A percentile compares a stretch with the other conserved stretches of the same genome.
phyloP scores from a whole-genome alignment of 2,888 invertebrate genomes.

The Tachina fera region DNA sequence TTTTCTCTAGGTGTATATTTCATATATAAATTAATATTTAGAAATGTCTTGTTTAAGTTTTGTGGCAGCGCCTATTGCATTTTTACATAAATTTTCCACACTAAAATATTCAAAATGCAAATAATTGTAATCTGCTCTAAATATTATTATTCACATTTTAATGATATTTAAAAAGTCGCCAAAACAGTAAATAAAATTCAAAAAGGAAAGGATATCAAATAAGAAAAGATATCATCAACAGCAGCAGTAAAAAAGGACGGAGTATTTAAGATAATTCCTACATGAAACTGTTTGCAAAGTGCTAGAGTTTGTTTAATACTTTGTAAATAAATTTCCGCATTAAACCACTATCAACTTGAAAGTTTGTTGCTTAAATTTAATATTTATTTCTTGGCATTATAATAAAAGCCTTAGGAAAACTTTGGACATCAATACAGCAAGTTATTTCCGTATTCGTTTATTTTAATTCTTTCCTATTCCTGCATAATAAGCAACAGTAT shows the following conservation, averaged over 20 bases:
- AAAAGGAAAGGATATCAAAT: background rate
- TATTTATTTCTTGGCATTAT: background rate
- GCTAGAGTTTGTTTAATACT: constrained; percentile 4
- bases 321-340: constrained; percentile 38
- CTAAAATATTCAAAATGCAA: background rate
- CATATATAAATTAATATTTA: too few species aligned
- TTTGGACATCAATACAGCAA: constrained; percentile 55
- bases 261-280: background rate
- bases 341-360: constrained; percentile 19
- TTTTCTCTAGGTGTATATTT: too few species aligned
- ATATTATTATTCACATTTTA: background rate
- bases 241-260: background rate
- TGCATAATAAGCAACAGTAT: constrained; percentile 11
- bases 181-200: background rate
- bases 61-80: too few species aligned
- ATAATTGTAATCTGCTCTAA: background rate
- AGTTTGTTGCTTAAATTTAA: constrained; percentile 4
- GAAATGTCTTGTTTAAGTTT: too few species aligned
- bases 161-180: background rate
- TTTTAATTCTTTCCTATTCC: constrained; percentile 45
- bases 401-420: constrained; percentile 16
- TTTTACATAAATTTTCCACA: background rate
- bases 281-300: constrained; percentile 14
- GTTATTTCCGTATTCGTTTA: constrained; percentile 61
- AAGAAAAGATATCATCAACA: background rate